phyloP scores from a whole-genome alignment of 2,888 invertebrate species.

The Malacosoma neustria region DNA sequence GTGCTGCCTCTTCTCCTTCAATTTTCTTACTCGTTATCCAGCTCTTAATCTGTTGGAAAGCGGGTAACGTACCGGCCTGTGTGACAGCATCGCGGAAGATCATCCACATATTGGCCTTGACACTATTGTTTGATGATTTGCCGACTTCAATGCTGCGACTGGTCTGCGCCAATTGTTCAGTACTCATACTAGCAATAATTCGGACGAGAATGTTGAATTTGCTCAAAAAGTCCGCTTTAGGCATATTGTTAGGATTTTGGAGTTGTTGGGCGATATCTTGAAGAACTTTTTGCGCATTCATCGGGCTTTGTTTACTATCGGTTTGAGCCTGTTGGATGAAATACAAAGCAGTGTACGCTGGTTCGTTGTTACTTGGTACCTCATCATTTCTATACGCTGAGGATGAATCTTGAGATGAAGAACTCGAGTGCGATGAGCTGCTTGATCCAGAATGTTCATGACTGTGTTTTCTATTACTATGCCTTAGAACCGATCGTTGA shows the following conservation, averaged over 20 bases:
- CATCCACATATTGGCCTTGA: slow-evolving; percentile 71
- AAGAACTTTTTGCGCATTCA: slow-evolving; percentile 57
- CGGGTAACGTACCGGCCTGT: slow-evolving; percentile 80
- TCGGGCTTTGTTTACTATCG: slow-evolving; percentile 54
- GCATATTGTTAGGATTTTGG: slow-evolving; percentile 72
- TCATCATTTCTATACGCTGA: slow-evolving; percentile 54
- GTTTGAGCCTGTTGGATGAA: slow-evolving; percentile 45
- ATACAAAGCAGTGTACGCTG: slow-evolving; percentile 58
- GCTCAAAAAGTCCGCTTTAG: slow-evolving; percentile 72
- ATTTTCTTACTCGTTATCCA: slow-evolving; percentile 75
- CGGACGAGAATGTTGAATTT: slow-evolving; percentile 77
- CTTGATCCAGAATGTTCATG: slow-evolving; percentile 21
- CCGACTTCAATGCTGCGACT: slow-evolving; percentile 65
- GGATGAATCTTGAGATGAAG: slow-evolving; percentile 26
- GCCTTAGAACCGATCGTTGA: slow-evolving; percentile 26
- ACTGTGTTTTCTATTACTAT: background rate
- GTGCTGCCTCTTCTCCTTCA: slow-evolving; percentile 72
- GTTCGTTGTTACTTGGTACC: slow-evolving; percentile 44
- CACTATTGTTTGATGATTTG: slow-evolving; percentile 43
- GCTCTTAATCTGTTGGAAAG: slow-evolving; percentile 75
- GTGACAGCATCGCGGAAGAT: slow-evolving; percentile 79
- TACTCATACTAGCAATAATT: slow-evolving; percentile 76
- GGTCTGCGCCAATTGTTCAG: slow-evolving; percentile 73
- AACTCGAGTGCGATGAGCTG: slow-evolving; percentile 21
- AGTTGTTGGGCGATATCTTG: slow-evolving; percentile 76